Conservation (phyloP, 1,140 invertebrate species). For the Drosophila tsacasi region DNA sequence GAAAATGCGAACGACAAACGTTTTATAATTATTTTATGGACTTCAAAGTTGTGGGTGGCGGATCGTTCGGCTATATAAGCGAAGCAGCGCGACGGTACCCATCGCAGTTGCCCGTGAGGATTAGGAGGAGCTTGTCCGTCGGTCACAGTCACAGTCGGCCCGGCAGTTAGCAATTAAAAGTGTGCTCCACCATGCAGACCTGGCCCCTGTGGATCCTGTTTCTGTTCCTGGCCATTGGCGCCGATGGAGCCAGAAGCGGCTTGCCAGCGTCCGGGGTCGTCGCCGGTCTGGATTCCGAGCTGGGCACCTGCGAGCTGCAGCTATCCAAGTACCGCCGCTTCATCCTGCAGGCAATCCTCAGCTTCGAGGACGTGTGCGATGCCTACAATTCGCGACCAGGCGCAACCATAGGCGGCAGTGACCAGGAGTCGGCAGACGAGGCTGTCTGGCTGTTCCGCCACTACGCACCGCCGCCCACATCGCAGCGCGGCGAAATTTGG, state of each 20-base stretch:
- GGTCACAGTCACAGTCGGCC: conserved; percentile 3
- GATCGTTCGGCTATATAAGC: conserved; percentile 59
- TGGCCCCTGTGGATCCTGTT: conserved; percentile 48
- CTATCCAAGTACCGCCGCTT: conserved; percentile 77
- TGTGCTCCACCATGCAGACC: conserved; percentile 39
- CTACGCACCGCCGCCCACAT: conserved; percentile 70
- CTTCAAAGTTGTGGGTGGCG: conserved; percentile 69
- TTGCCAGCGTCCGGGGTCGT: conserved; percentile 1
- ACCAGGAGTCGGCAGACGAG: conserved; percentile 44
- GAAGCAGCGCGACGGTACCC: conserved; percentile 17
- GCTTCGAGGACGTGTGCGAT: conserved; percentile 82
- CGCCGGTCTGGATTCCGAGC: conserved; percentile 43
- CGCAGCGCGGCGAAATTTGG: conserved; percentile 76
- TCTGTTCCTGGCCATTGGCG: conserved; percentile 47
- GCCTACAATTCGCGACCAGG: conserved; percentile 64
- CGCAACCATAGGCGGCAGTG: neutral
- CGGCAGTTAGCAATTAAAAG: neutral
- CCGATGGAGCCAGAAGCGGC: conserved; percentile 42
- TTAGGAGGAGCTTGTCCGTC: conserved; percentile 15
- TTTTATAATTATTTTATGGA: conserved; percentile 85
- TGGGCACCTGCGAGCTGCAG: conserved; percentile 72
- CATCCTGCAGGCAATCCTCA: conserved; percentile 77
- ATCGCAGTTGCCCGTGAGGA: conserved; percentile 65
- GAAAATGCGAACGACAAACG: conserved; percentile 81
- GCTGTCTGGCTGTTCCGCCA: conserved; percentile 60